Percentiles rank a stretch among this genome's conserved stretches.
These are phyloP conservation scores for Drosophila tripunctata DNA, from an alignment of 2,888 invertebrate species.

Conservation along the genomic window DNA sequence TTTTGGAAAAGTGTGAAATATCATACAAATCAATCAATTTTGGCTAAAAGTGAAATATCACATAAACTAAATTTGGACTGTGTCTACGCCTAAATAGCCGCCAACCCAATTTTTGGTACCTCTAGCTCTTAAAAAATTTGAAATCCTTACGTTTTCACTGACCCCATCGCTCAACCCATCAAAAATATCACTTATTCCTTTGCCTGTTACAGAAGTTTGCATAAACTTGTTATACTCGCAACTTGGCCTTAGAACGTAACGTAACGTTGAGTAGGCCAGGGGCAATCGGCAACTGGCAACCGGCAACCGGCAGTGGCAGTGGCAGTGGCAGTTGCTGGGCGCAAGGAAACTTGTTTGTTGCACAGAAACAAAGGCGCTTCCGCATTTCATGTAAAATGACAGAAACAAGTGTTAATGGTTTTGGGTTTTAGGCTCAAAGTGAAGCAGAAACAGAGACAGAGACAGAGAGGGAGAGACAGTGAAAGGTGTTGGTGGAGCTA, in stretches of 20 bases:
- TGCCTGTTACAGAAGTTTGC: too few species aligned
- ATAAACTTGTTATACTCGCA: not conserved
- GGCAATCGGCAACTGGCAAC: conserved; percentile 24
- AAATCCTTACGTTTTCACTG: too few species aligned
- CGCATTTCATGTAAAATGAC: conserved; percentile 79
- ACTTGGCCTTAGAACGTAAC: too few species aligned
- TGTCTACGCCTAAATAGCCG: too few species aligned
- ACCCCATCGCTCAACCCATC: too few species aligned
- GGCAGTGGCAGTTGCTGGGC: conserved; percentile 26
- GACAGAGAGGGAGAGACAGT: not conserved
- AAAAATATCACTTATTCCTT: too few species aligned
- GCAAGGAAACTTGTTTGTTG: conserved; percentile 76
- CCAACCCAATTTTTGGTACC: too few species aligned
- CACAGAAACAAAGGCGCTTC: conserved; percentile 78
- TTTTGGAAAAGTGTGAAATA: too few species aligned
- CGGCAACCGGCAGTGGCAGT: conserved; percentile 32
- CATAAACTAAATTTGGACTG: too few species aligned
- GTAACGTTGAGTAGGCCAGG: conserved; percentile 44
- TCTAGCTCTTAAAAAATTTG: too few species aligned
- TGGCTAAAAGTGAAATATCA: too few species aligned
- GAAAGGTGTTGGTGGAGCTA: not conserved
- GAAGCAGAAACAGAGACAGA: not conserved
- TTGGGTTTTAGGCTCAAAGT: conserved; percentile 62
- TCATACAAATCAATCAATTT: too few species aligned
- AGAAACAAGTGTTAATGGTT: conserved; percentile 80